A percentile compares a stretch with the other conserved stretches of the same genome.
Evolutionary conservation across 2,888 invertebrate species (phyloP).

Genomic region (Augochlorella aurata): DNA sequence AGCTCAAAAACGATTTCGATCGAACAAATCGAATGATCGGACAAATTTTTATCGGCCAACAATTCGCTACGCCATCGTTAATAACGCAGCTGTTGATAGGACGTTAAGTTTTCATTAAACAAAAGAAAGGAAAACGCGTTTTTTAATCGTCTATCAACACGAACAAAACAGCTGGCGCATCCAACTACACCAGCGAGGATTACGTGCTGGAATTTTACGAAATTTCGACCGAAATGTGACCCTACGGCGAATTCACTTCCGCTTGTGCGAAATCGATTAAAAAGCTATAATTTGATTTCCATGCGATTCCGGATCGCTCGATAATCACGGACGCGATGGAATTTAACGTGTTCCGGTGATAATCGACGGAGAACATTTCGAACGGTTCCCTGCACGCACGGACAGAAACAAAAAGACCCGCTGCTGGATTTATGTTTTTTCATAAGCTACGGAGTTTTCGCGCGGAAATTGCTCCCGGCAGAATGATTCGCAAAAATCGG

Average conservation of each 20-base stretch:
- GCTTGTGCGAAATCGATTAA: background rate
- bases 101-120: no score
- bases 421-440: background rate
- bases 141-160: background rate
- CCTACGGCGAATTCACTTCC: no score
- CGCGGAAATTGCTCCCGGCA: background rate
- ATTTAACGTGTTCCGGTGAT: background rate
- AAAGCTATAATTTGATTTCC: background rate
- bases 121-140: no score
- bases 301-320: background rate
- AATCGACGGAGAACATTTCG: background rate
- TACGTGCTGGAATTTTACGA: constrained; percentile 10
- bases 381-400: background rate
- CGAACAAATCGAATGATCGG: no score
- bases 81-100: no score
- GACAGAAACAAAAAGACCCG: background rate
- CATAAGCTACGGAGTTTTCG: background rate
- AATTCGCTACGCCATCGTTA: no score
- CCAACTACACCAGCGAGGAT: background rate
- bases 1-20: no score
- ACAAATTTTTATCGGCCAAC: no score
- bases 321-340: background rate
- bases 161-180: background rate
- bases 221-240: background rate
- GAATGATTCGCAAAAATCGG: constrained; percentile 5